These are phyloP conservation scores for Halocaridina rubra DNA, from an alignment of 2,888 invertebrate genomes.

Conservation along the genomic window DNA sequence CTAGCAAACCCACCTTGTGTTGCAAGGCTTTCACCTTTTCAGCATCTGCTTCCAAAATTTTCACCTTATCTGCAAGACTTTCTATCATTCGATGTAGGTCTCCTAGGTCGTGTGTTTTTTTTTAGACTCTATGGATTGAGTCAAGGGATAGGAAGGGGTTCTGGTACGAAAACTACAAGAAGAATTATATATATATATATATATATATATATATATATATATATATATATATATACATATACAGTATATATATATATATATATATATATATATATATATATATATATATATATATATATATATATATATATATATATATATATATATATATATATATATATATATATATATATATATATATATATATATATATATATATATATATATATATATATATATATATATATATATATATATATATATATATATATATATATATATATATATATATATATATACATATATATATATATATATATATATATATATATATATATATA, in stretches of 20 bases:
- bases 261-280: not conserved
- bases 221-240: not conserved
- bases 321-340: not conserved
- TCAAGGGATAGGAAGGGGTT: too few species aligned
- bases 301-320: not conserved
- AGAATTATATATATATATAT: not conserved
- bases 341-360: not conserved
- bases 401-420: constrained; percentile 8
- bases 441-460: constrained; percentile 8
- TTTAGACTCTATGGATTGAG: too few species aligned
- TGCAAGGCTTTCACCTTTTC: too few species aligned
- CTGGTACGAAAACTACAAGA: too few species aligned
- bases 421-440: constrained; percentile 8
- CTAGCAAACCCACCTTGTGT: too few species aligned
- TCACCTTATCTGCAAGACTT: too few species aligned
- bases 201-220: not conserved
- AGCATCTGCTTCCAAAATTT: too few species aligned
- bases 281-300: not conserved
- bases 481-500: constrained; percentile 8
- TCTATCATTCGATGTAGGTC: too few species aligned
- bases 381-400: not conserved
- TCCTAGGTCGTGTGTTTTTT: too few species aligned
- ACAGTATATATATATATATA: not conserved
- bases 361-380: not conserved
- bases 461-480: constrained; percentile 8